Evolutionary conservation across 2,797 vertebrate genomes (phyloP), one percentile per base, ranked within the genome.

Genomic region (Acropternis orthonyx): DNA sequence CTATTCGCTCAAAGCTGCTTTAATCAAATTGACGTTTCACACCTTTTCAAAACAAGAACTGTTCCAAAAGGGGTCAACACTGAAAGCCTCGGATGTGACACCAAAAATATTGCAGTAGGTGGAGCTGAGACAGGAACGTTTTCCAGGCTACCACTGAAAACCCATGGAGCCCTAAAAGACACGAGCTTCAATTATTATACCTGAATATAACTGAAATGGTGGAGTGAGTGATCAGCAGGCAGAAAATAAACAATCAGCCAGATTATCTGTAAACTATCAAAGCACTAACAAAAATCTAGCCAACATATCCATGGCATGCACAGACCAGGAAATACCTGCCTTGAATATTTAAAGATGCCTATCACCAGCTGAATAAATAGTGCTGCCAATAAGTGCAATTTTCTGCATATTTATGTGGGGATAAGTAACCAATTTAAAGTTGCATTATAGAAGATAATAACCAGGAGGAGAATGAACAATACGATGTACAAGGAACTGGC

Each of bases 1-100:
- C 39, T 82, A 27, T 82, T 93, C 87, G 30, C 84, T 69, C 86
- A 67, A 39, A 74, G 59, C 19, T 37, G 28, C 58, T 66, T 73
- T 69, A 82, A 90, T 81, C 79, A 90, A 97, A 96, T 67, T 95
- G 95, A 84, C 91, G 66, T 93, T 97, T 97, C 95, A 87, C 90
- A 32, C 94, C 92, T 97, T 94, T 86, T 66, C 80, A 79, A 73
- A 94, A 61, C 67, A n/a, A 90, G 67, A 73, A 76, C 71, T 41
- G 13, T 63, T 94, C 90, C 89, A 82, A 79, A 93, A 67, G 62
- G 81, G n/a, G 82, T 92, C 73, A 94, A 34, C 30, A 5, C 62
- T 59, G 37, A 78, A 94, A 94, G 74, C 59, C 66, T 86, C 82
- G 52, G 43, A n/a, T 66, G 20, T 46, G 32, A 55, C 79, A 92